These are phyloP conservation scores for Heliangelus exortis DNA, from an alignment of 2,797 vertebrate genomes.

Conservation along the genomic window DNA sequence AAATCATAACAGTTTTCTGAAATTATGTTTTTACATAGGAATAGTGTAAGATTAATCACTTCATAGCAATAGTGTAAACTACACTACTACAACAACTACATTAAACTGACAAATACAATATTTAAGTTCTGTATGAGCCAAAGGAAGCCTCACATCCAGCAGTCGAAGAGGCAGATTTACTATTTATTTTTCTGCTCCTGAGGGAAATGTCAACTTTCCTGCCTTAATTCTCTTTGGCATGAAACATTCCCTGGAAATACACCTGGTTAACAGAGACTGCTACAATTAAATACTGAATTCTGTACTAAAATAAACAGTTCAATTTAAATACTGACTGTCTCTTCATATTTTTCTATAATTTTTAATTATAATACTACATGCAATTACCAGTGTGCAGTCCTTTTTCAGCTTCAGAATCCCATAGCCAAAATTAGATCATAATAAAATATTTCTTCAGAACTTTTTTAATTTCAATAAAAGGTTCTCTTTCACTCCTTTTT, in stretches of 20 bases:
- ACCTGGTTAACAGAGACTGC: constrained; percentile 43
- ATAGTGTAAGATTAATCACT: background rate
- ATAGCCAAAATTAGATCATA: constrained; percentile 59
- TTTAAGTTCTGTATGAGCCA: background rate
- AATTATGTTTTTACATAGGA: background rate
- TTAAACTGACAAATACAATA: background rate
- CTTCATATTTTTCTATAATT: constrained; percentile 47
- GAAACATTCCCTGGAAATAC: constrained; percentile 36
- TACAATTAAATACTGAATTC: constrained; percentile 48
- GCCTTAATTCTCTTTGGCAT: constrained; percentile 50
- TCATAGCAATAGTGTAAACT: background rate
- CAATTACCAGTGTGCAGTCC: constrained; percentile 32
- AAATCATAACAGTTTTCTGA: background rate
- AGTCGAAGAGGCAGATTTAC: background rate
- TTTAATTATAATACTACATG: constrained; percentile 53
- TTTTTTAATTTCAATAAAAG: constrained; percentile 71
- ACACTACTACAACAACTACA: background rate
- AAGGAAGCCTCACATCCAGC: constrained; percentile 6
- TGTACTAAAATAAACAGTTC: constrained; percentile 46
- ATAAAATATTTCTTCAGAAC: constrained; percentile 59
- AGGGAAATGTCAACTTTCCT: constrained; percentile 42
- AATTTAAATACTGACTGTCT: constrained; percentile 15
- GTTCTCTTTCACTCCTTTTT: constrained; percentile 63
- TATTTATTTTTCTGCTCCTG: background rate
- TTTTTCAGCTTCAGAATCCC: constrained; percentile 29